These are phyloP conservation scores for Ailuropoda melanoleuca DNA, from an alignment of 2,113 vertebrate genomes.

Conservation along the genomic window DNA sequence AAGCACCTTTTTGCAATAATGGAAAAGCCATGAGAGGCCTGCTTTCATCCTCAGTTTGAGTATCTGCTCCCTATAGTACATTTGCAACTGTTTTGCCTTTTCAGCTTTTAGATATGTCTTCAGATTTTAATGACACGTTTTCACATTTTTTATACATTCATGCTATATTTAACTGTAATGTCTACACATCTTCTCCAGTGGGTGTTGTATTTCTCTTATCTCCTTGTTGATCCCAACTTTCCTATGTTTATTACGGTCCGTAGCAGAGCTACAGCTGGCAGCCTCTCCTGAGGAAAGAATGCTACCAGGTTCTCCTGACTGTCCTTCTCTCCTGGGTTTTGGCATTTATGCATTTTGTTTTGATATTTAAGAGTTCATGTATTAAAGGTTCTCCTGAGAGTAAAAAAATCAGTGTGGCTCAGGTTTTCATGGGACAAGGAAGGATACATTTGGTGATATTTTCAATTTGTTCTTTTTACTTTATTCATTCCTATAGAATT, in stretches of 20 bases:
- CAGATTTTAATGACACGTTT: not conserved
- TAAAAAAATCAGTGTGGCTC: not conserved
- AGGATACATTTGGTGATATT: not conserved
- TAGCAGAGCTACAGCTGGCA: not conserved
- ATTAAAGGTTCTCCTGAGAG: conserved; percentile 11
- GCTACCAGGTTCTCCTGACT: conserved; percentile 29
- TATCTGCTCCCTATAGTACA: not conserved
- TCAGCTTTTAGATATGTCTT: not conserved
- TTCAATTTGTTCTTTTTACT: not conserved
- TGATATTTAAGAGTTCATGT: conserved; percentile 27
- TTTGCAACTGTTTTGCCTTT: not conserved
- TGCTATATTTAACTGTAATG: not conserved
- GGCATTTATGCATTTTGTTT: conserved; percentile 60
- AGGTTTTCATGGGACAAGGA: not conserved
- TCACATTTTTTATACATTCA: not conserved
- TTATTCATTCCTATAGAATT: not conserved
- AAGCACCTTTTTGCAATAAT: not conserved
- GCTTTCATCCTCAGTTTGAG: not conserved
- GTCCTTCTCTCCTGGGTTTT: conserved; percentile 38
- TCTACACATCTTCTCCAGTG: not conserved
- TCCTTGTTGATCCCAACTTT: not conserved
- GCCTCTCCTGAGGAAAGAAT: not conserved
- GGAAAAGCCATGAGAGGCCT: not conserved
- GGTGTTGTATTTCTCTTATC: not conserved
- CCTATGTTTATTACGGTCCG: conserved; percentile 9